phyloP scores from a whole-genome alignment of 2,113 vertebrate species.

The Elanus axillaris region DNA sequence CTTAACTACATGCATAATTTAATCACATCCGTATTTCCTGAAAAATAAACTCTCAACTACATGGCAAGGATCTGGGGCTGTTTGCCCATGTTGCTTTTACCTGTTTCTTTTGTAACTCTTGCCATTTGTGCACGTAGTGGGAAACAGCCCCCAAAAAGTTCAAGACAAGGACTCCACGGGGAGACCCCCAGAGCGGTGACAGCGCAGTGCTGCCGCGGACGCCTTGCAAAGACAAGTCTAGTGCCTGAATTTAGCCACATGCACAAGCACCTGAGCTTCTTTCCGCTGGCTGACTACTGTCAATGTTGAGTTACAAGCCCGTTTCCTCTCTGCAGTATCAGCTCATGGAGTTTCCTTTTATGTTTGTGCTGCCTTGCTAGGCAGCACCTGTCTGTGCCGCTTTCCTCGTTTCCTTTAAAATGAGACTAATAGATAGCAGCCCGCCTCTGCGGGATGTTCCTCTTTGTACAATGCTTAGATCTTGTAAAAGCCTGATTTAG shows the following conservation, averaged over 20 bases:
- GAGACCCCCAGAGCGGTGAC: background rate
- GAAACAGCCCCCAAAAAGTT: background rate
- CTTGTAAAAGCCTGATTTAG: slow-evolving; percentile 22
- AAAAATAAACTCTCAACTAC: background rate
- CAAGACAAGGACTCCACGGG: background rate
- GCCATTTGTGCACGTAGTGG: accelerated
- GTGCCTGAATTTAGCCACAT: background rate
- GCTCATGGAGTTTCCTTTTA: background rate
- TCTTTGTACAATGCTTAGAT: background rate
- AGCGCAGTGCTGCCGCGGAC: background rate
- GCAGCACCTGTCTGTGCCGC: background rate
- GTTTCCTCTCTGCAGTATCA: background rate
- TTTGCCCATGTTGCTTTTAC: background rate
- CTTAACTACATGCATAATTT: background rate
- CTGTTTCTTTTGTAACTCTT: background rate
- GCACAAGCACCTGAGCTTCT: background rate
- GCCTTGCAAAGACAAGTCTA: background rate
- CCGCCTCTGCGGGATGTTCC: background rate
- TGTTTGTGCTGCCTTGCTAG: background rate
- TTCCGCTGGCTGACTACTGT: background rate
- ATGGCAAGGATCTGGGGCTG: background rate
- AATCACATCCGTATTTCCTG: background rate
- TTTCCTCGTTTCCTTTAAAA: slow-evolving; percentile 13
- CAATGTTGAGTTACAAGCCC: slow-evolving; percentile 5
- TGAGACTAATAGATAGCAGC: slow-evolving; percentile 31